A percentile compares a stretch with the other conserved stretches of the same genome.
These are phyloP conservation scores for Salvelinus fontinalis DNA, from an alignment of 2,113 vertebrate genomes.

Conservation along the genomic window DNA sequence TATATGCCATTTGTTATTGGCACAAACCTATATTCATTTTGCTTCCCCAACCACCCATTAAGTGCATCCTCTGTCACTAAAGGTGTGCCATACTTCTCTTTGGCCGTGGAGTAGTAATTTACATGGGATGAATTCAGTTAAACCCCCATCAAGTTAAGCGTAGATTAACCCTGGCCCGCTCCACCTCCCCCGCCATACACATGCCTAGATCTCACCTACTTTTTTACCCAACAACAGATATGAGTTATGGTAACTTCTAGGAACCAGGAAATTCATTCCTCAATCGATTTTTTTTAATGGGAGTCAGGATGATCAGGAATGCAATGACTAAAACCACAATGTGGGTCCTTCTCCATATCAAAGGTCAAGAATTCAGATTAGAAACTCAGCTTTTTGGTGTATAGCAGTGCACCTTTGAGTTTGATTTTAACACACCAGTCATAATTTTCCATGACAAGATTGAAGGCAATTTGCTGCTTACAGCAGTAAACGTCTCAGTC, in stretches of 20 bases:
- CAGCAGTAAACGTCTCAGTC: not conserved
- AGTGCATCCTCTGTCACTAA: not conserved
- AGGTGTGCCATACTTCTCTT: no score
- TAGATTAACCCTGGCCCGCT: slow-evolving; percentile 36
- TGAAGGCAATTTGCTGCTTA: not conserved
- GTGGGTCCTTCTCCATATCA: no score
- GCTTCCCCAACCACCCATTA: slow-evolving; percentile 11
- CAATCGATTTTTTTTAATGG: not conserved
- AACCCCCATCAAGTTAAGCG: slow-evolving; percentile 27
- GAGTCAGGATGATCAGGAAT: no score
- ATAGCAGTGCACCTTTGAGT: no score
- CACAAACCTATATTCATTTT: slow-evolving; percentile 2
- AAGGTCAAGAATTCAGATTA: no score
- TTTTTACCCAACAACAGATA: not conserved
- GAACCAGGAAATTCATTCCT: not conserved
- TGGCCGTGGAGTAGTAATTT: no score
- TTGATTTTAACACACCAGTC: no score
- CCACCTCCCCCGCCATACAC: not conserved
- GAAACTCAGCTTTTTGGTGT: no score
- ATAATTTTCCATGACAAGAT: not conserved
- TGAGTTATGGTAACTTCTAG: not conserved
- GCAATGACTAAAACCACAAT: no score
- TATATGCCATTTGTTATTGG: not conserved
- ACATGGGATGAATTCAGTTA: no score
- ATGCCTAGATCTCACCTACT: not conserved